Percentiles rank a stretch among this genome's conserved stretches.
Conservation (phyloP, 1,140 invertebrate genomes). For the Cecropterus lyciades region DNA sequence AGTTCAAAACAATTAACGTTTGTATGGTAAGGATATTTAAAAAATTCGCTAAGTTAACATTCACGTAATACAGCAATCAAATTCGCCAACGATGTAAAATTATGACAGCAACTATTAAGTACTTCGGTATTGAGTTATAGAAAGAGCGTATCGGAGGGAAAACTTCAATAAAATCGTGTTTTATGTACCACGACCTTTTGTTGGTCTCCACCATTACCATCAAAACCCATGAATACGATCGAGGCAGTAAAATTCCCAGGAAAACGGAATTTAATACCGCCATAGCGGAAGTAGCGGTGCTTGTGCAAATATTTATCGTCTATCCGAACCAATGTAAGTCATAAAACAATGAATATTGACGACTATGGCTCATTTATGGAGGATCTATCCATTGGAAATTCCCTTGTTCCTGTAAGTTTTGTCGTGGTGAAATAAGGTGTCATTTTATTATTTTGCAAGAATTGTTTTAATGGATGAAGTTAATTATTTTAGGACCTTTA, state of each 20-base stretch:
- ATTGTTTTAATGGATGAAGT: too few relatives aligned
- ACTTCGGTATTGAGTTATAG: not conserved
- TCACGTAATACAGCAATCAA: not conserved
- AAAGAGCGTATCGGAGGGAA: slow-evolving; percentile 1
- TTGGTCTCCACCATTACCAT: not conserved
- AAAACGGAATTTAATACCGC: slow-evolving; percentile 32
- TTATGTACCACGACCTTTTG: slow-evolving; percentile 23
- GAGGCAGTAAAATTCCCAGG: slow-evolving; percentile 16
- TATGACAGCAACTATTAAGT: not conserved
- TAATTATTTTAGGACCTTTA: too few relatives aligned
- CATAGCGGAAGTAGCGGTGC: slow-evolving; percentile 48
- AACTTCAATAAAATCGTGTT: slow-evolving; percentile 6
- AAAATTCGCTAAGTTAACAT: too few relatives aligned
- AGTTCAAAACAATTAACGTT: too few relatives aligned
- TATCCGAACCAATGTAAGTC: slow-evolving; percentile 48
- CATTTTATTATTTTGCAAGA: too few relatives aligned
- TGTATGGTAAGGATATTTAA: too few relatives aligned
- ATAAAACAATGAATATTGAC: slow-evolving; percentile 58
- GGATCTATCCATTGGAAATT: slow-evolving; percentile 9
- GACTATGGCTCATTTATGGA: slow-evolving; percentile 2
- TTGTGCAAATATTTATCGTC: slow-evolving; percentile 49
- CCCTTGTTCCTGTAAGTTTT: not conserved
- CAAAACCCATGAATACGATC: slow-evolving; percentile 27
- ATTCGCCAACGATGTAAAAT: slow-evolving; percentile 21
- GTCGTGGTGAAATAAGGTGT: too few relatives aligned